These are phyloP conservation scores for Pelagia noctiluca DNA, from an alignment of 30 jellyfish, hydroid and myxozoan genomes.

Conservation along the genomic window DNA sequence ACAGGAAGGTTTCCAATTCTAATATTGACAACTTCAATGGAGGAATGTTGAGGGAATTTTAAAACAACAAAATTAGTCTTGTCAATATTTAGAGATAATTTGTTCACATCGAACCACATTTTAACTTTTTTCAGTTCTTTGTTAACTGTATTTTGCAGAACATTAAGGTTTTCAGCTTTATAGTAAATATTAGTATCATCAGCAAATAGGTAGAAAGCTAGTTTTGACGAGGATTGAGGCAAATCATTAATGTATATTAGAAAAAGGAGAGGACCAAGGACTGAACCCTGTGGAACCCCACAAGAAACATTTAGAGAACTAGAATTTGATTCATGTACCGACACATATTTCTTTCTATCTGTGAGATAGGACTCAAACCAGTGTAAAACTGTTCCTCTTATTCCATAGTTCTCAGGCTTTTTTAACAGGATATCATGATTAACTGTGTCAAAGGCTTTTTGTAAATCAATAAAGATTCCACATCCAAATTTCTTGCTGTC, in stretches of 20 bases:
- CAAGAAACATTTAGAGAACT: conserved; percentile 7
- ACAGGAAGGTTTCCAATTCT: conserved; percentile 35
- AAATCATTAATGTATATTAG: conserved; percentile 19
- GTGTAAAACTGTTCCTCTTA: conserved; percentile 51
- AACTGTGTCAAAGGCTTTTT: conserved; percentile 71
- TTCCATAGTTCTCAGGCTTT: conserved; percentile 62
- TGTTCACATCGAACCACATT: conserved; percentile 34
- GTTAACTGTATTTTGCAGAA: conserved; percentile 28
- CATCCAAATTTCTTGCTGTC: conserved; percentile 56
- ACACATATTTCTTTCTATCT: conserved; percentile 26
- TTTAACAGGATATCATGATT: conserved; percentile 53
- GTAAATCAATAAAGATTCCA: conserved; percentile 66
- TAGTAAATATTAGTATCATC: conserved; percentile 35
- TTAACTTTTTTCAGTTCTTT: conserved; percentile 34
- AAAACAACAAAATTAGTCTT: conserved; percentile 19
- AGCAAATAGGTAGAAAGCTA: conserved; percentile 36
- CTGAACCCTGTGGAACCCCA: too few relatives aligned
- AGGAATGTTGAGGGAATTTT: conserved; percentile 12
- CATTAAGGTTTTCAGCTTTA: conserved; percentile 43
- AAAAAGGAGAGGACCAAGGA: too few relatives aligned
- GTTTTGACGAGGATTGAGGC: conserved; percentile 10
- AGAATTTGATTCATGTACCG: too few relatives aligned
- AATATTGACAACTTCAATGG: conserved; percentile 9
- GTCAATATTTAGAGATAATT: conserved; percentile 10
- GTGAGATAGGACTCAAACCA: conserved; percentile 65